Base-by-base conservation (phyloP, 2,888 invertebrate species). In the Thymelicus acteon region DNA sequence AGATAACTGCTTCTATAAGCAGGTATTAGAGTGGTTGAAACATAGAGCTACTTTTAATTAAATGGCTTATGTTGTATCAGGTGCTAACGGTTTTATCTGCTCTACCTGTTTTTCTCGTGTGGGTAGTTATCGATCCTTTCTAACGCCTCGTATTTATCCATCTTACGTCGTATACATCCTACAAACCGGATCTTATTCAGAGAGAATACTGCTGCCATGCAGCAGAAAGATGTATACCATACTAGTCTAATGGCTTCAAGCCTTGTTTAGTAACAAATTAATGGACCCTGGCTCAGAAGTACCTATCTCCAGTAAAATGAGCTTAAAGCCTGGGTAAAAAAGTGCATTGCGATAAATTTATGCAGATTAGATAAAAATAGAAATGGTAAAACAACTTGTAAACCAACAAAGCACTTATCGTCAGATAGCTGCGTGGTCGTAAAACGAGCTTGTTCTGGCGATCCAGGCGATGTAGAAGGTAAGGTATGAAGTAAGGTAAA, bases 401-500 rank as follows among this genome's bases (percentile, higher is more conserved):
- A 44, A 44, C 44, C 12, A 44, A 12, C 44, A 44, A 10, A 44
- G 8, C 44, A 44, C 44, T 44, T 44, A 12, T 12, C 10, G 44
- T 44, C 10, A 44, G 44, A 10, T 44, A 44, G 10, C 44, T 44
- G 10, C 10, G 1, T 12, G 12, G 44, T 10, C 8, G 44, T 44
- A 31, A 31, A 31, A 3, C 31, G 10, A 44, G 10, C 44, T 44
- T 4, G 44, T 44, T 44, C 44, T 44, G 57, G 47, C 48, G 47
- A 70, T 44, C 12, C 44, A 12, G 57, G 47, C 48, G 47, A 70
- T 61, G 40, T 49, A 70, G 67, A 67, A 72, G 61, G 72, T 78
- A 61, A 31, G 48, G 12, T 57, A 31, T 13, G 13, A 31, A 57
- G 5, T 57, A 31, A 57, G 13, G 31, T 60, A 64, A 79, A 78